Evolutionary conservation across 2,797 vertebrate species (phyloP), one percentile per base, ranked within the genome.

Genomic region (Microchirus variegatus): DNA sequence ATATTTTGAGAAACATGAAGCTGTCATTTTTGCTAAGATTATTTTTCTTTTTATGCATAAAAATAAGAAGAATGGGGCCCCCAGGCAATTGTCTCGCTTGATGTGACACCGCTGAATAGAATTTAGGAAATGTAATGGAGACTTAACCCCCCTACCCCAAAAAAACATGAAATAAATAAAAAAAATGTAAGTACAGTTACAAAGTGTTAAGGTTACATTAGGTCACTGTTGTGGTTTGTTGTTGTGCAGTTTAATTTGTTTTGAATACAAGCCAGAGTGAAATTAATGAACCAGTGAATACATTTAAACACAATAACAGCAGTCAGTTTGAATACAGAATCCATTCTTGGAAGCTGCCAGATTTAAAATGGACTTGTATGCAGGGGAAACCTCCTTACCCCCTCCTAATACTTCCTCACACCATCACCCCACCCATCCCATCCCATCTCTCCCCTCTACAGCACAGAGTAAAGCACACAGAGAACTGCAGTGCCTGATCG

Each of bases 401-500:
- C 9, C 7, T 59, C 12, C 19, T 47, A 47, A 9, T 50, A 9
- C 44, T 13, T 38, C 13, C 59, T 8, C 35, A 51, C 54, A 50
- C 36, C 37, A 8, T 35, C 58, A 58, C 71, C 80, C 80, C 80
- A 78, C 79, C 83, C 77, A 50, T 58, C 71, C 79, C 80, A 79
- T 79, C 78, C 83, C 77, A 41, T 42, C 52, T 31, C 77, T 78
- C 78, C 79, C 86, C 74, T 63, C 56, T 54, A 77, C 85, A 82
- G 82, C 82, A 82, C 89, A 91, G 90, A 72, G 71, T 90, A 90
- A 93, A 94, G 94, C 93, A 50, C 48, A 53, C 93, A 94, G 91
- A 94, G 92, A 89, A 89, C 92, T 93, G 93, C 94, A 89, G 89
- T 90, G 78, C 91, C 91, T 73, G 92, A 77, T 77, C 69, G 7